Percentiles rank a stretch among this genome's conserved stretches.
These are phyloP conservation scores for Cyclophora albipunctata DNA, from an alignment of 2,888 invertebrate genomes.

Conservation along the genomic window DNA sequence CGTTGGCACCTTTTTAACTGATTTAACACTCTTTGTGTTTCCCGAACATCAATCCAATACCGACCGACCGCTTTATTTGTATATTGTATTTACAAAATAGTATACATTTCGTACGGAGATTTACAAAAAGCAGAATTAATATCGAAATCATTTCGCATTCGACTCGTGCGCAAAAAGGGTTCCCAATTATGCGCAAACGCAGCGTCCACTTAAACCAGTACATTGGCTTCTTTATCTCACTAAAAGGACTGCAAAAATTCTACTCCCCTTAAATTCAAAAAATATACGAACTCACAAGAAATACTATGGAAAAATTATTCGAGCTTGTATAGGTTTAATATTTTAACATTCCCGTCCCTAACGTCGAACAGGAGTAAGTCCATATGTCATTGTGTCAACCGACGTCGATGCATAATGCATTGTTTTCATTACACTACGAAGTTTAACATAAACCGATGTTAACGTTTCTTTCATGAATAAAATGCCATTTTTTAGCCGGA, in stretches of 20 bases:
- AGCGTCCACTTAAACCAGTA: slow-evolving; percentile 56
- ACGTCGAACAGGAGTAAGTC: slow-evolving; percentile 60
- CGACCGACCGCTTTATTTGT: slow-evolving; percentile 22
- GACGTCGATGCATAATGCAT: slow-evolving; percentile 64
- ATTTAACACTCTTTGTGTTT: slow-evolving; percentile 14
- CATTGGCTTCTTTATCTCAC: slow-evolving; percentile 47
- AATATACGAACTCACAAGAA: slow-evolving; percentile 41
- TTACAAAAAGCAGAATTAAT: slow-evolving; percentile 58
- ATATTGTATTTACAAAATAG: slow-evolving; percentile 32
- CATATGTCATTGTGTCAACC: slow-evolving; percentile 70
- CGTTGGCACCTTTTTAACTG: slow-evolving; percentile 14
- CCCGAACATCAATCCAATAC: slow-evolving; percentile 21
- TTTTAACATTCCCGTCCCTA: slow-evolving; percentile 56
- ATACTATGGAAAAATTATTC: slow-evolving; percentile 53
- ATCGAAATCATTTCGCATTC: slow-evolving; percentile 59
- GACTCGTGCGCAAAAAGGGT: slow-evolving; percentile 57
- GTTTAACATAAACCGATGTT: slow-evolving; percentile 73
- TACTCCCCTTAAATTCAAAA: slow-evolving; percentile 33
- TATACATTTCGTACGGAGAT: slow-evolving; percentile 31
- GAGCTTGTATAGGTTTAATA: slow-evolving; percentile 42
- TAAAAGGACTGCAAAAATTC: slow-evolving; percentile 52
- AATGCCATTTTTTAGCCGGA: slow-evolving; percentile 59
- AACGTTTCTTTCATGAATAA: slow-evolving; percentile 69
- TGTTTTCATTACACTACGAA: slow-evolving; percentile 73
- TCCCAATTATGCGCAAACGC: slow-evolving; percentile 68